Percentiles rank a stretch among this genome's conserved stretches.
Evolutionary conservation across 2,888 invertebrate species (phyloP).

Genomic region (Tiliacea aurago): DNA sequence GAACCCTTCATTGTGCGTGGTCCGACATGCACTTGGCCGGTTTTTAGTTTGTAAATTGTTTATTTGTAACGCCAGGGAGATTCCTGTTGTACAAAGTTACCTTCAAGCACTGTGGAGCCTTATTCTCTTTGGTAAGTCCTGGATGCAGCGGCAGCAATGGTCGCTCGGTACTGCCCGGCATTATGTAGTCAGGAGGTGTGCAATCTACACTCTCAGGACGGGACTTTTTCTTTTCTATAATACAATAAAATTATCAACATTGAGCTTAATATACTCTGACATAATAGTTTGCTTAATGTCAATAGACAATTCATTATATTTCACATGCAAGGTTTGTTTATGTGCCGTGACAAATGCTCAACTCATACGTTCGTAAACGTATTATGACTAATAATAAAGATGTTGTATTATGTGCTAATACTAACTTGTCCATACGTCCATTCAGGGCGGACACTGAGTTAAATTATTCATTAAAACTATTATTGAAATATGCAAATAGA

Average conservation of each 20-base stretch:
- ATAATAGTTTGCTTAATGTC: constrained; percentile 30
- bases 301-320: constrained; percentile 41
- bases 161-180: constrained; percentile 97
- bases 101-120: constrained; percentile 96
- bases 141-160: constrained; percentile 97
- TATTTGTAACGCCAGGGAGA: not conserved
- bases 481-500: constrained; percentile 4
- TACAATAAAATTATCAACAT: constrained; percentile 24
- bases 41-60: constrained; percentile 17
- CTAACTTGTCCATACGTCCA: not conserved
- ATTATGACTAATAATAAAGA: constrained; percentile 16
- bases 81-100: constrained; percentile 76
- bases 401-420: constrained; percentile 26
- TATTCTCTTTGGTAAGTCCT: constrained; percentile 95
- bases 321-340: constrained; percentile 42
- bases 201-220: constrained; percentile 98
- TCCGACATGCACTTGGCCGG: too few relatives aligned
- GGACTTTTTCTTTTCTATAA: constrained; percentile 95
- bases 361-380: constrained; percentile 21
- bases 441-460: not conserved
- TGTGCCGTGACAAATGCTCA: constrained; percentile 28
- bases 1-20: too few relatives aligned
- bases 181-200: constrained; percentile 98
- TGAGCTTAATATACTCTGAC: constrained; percentile 11
- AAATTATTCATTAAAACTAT: constrained; percentile 2